phyloP scores from a whole-genome alignment of 2,888 invertebrate species.

The Lochmaea crataegi region DNA sequence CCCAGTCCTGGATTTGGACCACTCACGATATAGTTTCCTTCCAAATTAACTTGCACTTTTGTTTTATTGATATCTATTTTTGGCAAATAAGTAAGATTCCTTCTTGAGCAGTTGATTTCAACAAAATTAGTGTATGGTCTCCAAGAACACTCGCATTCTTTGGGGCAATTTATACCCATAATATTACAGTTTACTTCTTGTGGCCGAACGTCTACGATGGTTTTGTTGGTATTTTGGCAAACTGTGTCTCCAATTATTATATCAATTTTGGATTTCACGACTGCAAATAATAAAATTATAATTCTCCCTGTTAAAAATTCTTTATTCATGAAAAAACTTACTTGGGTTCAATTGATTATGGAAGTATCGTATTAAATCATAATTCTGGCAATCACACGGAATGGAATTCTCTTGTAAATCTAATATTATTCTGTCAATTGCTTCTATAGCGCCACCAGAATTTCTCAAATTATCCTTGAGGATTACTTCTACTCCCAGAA shows the following conservation, averaged over 20 bases:
- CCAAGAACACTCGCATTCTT: constrained; percentile 67
- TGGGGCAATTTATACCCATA: constrained; percentile 65
- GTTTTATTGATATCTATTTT: constrained; percentile 38
- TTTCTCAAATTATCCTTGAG: constrained; percentile 21
- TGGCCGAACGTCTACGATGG: constrained; percentile 62
- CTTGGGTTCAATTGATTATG: constrained; percentile 61
- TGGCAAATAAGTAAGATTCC: constrained; percentile 66
- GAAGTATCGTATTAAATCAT: constrained; percentile 69
- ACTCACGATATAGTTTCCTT: constrained; percentile 47
- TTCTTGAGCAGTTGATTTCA: constrained; percentile 69
- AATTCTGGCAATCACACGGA: constrained; percentile 71
- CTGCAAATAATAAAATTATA: no score
- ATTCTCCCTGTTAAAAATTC: no score
- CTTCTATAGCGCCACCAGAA: not conserved
- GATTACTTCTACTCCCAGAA: constrained; percentile 3
- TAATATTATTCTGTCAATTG: constrained; percentile 59
- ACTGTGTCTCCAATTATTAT: constrained; percentile 43
- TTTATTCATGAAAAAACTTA: no score
- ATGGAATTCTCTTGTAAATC: constrained; percentile 72
- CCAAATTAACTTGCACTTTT: constrained; percentile 53
- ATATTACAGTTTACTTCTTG: constrained; percentile 67
- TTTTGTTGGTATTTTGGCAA: constrained; percentile 19
- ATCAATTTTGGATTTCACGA: constrained; percentile 15
- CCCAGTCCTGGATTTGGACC: constrained; percentile 53
- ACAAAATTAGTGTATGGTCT: constrained; percentile 66